Conservation (phyloP, 2,113 vertebrate genomes). For the Lathamus discolor region DNA sequence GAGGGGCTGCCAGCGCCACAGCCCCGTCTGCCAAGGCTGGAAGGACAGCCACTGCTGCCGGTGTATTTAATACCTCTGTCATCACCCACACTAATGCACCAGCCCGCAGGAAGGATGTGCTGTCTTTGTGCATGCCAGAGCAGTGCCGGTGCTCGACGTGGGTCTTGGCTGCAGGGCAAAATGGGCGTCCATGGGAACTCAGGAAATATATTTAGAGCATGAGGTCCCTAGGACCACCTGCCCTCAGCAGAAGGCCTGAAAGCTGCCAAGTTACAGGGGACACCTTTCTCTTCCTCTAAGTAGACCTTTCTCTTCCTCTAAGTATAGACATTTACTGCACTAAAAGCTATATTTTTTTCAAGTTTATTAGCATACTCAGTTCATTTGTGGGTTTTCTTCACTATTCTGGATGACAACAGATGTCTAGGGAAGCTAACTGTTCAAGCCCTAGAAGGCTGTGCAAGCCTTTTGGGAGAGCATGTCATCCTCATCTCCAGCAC, state of each 20-base stretch:
- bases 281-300: not conserved
- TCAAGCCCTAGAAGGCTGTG: not conserved
- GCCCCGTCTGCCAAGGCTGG: not conserved
- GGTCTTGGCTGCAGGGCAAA: not conserved
- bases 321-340: not conserved
- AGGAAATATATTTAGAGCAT: not conserved
- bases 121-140: not conserved
- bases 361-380: not conserved
- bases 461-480: not conserved
- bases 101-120: not conserved
- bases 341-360: not conserved
- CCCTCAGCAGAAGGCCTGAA: not conserved
- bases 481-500: not conserved
- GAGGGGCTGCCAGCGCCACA: fast-evolving
- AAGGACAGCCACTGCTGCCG: not conserved
- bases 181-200: fast-evolving
- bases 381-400: not conserved
- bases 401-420: not conserved
- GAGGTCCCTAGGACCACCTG: not conserved
- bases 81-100: fast-evolving
- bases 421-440: not conserved
- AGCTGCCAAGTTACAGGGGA: not conserved
- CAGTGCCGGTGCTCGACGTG: fast-evolving
- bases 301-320: not conserved
- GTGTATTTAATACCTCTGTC: not conserved